Evolutionary conservation across 2,888 invertebrate genomes (phyloP), one percentile per base, ranked within the genome.

Genomic region (Eilema depressum): DNA sequence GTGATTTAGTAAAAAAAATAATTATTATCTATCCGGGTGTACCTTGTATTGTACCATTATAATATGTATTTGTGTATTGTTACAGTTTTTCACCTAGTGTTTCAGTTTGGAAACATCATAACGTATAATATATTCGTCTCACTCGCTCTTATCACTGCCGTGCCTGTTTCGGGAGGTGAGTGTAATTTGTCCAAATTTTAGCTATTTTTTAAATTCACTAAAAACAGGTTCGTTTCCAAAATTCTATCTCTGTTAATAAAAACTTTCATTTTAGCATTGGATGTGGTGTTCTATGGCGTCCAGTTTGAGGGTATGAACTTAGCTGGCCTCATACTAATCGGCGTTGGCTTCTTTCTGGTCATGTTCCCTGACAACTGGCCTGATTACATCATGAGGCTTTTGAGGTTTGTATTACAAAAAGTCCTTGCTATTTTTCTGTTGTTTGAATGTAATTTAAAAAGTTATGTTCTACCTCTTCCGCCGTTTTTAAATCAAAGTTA

Each of bases 291-390:
- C 73, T 98, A 99, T 90, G 97, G 97, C 69, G 98, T 98, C 17
- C 96, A 97, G 85, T 99, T 99, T 91, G 97, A 98, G 86, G 99
- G 98, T 61, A 99, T 99, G 99, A 98, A 99, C 95, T 93, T 99
- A 84, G 98, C 99, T n/a, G 99, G 99, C 37, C 97, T 99, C 89
- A 97, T 99, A 80, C 95, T 99, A 69, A 98, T 99, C 84, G 97
- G 97, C 0, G 97, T 98, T 69, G 99, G 99, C 68, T 98, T 99
- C 95, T 97, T 98, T 91, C 96, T 99, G 69, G 99, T 99, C 75
- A 98, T 99, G 97, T 98, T 99, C 84, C 99, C 99, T 0, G 98
- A 98, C 92, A 98, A 99, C 95, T 99, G 99, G 99, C 98, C 99
- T 0, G 98, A 98, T 90, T 99, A 98, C 92, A 98, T 99, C 91